Evolutionary conservation across 2,113 vertebrate genomes (phyloP), one percentile per base, ranked within the genome.

Genomic region (Cyrtonyx montezumae): DNA sequence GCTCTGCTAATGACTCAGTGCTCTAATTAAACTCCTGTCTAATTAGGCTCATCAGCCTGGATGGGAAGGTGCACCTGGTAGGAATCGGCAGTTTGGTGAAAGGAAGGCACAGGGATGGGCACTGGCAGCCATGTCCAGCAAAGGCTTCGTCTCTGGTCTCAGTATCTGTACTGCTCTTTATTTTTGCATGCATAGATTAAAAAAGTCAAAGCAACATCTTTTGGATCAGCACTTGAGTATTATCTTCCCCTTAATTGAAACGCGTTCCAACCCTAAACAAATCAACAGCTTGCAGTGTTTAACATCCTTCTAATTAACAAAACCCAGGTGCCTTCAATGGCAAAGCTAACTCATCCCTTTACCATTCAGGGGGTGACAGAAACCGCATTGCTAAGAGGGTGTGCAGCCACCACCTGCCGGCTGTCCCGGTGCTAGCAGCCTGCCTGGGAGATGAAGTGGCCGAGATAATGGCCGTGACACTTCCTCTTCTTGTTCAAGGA

Each of bases 21-120:
- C 81, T 90, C 85, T 91, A 93, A 96, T 96, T 94, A 91, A 81
- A 76, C 84, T 87, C 53, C 59, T 32, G 87, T 76, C 84, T 95
- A 89, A 95, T 95, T 94, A 96, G 71, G 32, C 79, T 83, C 37
- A 0, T 23, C 46, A 51, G 8, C n/a, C 26, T 70, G 25, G n/a
- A 65, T 90, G 85, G 65, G 69, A 88, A 94, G 82, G 88, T 56
- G 87, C 0, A 13, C 56, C 56, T 5, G 25, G 65, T 82, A 87
- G 74, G 84, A 74, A 77, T 48, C 84, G 67, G 68, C 61, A 59
- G 63, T 84, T n/a, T 49, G 63, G 75, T 89, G 84, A 59, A 85
- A 83, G 46, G 66, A 18, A 49, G 30, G 45, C 66, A 48, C n/a
- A 34, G 23, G 45, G 22, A 26, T 36, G 46, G 46, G 67, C 11